Conservation (phyloP, 1,140 invertebrate genomes). For the Zaprionus inermis region DNA sequence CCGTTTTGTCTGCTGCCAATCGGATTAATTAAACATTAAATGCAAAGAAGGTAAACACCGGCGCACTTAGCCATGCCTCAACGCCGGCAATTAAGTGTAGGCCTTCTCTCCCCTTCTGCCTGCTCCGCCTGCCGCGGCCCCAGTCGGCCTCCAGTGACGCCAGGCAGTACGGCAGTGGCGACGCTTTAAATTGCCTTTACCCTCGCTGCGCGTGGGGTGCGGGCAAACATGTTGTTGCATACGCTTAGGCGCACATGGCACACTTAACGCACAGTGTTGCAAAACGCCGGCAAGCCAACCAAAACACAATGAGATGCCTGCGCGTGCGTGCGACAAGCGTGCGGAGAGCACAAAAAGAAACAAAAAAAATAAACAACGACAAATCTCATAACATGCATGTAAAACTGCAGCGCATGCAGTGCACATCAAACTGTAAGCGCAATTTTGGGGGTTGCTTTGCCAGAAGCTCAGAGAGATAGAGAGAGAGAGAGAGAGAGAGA, state of each 20-base stretch:
- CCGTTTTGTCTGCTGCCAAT: conserved; percentile 26
- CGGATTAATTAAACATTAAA: conserved; percentile 60
- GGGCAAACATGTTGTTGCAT: conserved; percentile 28
- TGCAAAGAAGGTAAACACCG: conserved; percentile 51
- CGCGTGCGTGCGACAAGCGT: conserved; percentile 7
- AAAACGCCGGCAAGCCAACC: conserved; percentile 32
- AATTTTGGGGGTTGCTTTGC: conserved; percentile 42
- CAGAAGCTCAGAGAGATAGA: conserved; percentile 36
- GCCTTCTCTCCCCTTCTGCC: neutral
- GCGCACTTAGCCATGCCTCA: conserved; percentile 46
- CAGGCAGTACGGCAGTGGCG: conserved; percentile 21
- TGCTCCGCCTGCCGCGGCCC: too few relatives aligned
- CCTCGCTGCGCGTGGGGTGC: neutral
- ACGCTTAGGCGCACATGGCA: conserved; percentile 57
- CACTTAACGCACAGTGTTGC: conserved; percentile 52
- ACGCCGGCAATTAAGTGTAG: conserved; percentile 54
- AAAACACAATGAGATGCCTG: conserved; percentile 27
- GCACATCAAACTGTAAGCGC: conserved; percentile 42
- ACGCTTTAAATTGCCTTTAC: conserved; percentile 33
- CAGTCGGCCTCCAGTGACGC: neutral
- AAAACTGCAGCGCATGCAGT: conserved; percentile 45
- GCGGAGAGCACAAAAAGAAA: conserved; percentile 22
- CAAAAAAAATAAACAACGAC: conserved; percentile 42
- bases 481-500: conserved; percentile 3
- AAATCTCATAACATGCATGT: neutral